Percentiles rank a stretch among this genome's conserved stretches.
These are phyloP conservation scores for Thalassophryne amazonica DNA, from an alignment of 2,797 vertebrate genomes.

Conservation along the genomic window DNA sequence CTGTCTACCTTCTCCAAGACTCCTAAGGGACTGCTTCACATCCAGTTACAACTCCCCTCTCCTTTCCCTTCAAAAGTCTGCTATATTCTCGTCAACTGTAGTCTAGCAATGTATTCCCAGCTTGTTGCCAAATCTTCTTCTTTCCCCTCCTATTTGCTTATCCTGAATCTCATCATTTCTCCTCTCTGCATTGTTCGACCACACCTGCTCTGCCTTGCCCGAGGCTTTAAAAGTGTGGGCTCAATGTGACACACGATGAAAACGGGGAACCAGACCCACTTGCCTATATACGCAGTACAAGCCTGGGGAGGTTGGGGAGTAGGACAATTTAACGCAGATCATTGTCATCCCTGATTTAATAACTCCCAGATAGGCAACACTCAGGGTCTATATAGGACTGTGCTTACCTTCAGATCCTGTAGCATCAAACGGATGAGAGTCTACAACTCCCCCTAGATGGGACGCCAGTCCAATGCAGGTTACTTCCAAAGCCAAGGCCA, in stretches of 20 bases:
- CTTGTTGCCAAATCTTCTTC: conserved; percentile 25
- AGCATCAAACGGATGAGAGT: too few relatives aligned
- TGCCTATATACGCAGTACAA: conserved; percentile 52
- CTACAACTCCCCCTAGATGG: too few relatives aligned
- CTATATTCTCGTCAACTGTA: too few relatives aligned
- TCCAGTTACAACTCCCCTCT: conserved; percentile 57
- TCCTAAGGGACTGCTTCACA: conserved; percentile 51
- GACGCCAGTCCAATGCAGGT: too few relatives aligned
- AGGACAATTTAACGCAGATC: too few relatives aligned
- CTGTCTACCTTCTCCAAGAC: conserved; percentile 47
- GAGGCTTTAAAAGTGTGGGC: conserved; percentile 32
- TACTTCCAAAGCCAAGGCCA: too few relatives aligned
- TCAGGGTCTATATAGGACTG: too few relatives aligned
- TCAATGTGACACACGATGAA: conserved; percentile 4
- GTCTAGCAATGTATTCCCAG: conserved; percentile 12
- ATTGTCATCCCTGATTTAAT: too few relatives aligned
- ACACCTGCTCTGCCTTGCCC: conserved; percentile 10
- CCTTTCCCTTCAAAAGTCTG: conserved; percentile 12
- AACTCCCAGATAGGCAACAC: too few relatives aligned
- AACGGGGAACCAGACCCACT: conserved; percentile 40
- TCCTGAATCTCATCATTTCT: conserved; percentile 10
- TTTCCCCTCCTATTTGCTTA: conserved; percentile 9
- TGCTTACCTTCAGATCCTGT: too few relatives aligned
- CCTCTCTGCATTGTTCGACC: neutral
- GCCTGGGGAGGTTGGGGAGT: conserved; percentile 7